Evolutionary conservation across 2,888 invertebrate species (phyloP).

Genomic region (Dioctria rufipes): DNA sequence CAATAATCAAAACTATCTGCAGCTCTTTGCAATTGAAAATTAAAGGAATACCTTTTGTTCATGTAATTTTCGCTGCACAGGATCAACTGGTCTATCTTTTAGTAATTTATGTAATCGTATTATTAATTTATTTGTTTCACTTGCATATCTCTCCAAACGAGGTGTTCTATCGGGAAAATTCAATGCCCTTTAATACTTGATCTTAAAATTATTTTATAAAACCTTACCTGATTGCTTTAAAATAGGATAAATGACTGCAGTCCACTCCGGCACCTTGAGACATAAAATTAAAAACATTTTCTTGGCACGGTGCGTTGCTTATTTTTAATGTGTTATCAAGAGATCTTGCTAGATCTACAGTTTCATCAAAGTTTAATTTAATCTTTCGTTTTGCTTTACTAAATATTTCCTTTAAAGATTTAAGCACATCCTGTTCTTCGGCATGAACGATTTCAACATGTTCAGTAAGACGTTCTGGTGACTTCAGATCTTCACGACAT

Average conservation of each 20-base stretch:
- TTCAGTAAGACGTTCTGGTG: slow-evolving; percentile 84
- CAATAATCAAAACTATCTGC: slow-evolving; percentile 31
- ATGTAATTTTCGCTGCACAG: slow-evolving; percentile 81
- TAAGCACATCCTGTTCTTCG: slow-evolving; percentile 88
- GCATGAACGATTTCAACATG: slow-evolving; percentile 93
- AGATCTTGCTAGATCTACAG: slow-evolving; percentile 74
- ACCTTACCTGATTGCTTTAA: slow-evolving; percentile 78
- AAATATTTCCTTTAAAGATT: slow-evolving; percentile 86
- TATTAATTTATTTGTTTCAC: slow-evolving; percentile 95
- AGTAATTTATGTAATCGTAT: slow-evolving; percentile 94
- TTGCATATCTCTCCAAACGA: slow-evolving; percentile 88
- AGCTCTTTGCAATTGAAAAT: neutral
- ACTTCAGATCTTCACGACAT: slow-evolving; percentile 91
- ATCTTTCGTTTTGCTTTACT: slow-evolving; percentile 94
- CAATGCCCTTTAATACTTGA: slow-evolving; percentile 56
- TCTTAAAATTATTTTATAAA: slow-evolving; percentile 42
- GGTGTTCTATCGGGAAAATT: slow-evolving; percentile 72
- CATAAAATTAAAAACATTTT: slow-evolving; percentile 66
- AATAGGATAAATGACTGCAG: slow-evolving; percentile 80
- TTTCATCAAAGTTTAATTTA: slow-evolving; percentile 80
- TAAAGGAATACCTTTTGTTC: slow-evolving; percentile 75
- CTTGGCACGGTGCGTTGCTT: slow-evolving; percentile 57
- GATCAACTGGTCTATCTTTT: slow-evolving; percentile 83
- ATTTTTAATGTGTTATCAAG: slow-evolving; percentile 74
- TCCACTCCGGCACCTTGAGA: slow-evolving; percentile 71